Evolutionary conservation across 2,888 invertebrate species (phyloP).

Genomic region (Lithophane socia): DNA sequence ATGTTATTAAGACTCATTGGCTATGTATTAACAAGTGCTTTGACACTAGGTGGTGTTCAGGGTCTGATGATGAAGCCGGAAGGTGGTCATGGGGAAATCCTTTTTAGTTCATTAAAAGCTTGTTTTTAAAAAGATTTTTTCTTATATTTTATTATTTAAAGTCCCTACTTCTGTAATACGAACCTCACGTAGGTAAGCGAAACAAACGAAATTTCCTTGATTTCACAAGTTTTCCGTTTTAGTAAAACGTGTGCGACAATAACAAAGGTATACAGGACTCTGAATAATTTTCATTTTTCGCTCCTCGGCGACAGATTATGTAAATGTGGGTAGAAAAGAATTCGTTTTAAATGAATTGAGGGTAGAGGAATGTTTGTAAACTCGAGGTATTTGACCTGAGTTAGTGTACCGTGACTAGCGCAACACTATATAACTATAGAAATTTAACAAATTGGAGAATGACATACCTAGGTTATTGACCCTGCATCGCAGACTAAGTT

Average conservation of each 20-base stretch:
- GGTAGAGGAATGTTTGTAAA: slow-evolving; percentile 39
- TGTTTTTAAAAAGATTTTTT: no score
- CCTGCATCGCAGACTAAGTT: background rate
- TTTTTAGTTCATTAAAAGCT: no score
- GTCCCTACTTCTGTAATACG: background rate
- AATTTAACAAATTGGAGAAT: background rate
- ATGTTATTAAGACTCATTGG: no score
- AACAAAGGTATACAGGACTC: slow-evolving; percentile 50
- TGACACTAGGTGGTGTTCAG: no score
- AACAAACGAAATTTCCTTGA: slow-evolving; percentile 1
- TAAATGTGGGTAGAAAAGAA: slow-evolving; percentile 55
- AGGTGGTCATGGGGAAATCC: no score
- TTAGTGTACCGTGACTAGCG: slow-evolving; percentile 18
- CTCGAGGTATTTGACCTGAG: slow-evolving; percentile 15
- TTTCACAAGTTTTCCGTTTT: slow-evolving; percentile 29
- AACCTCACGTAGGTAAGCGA: slow-evolving; percentile 11
- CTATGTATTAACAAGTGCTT: no score
- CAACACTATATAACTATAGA: background rate
- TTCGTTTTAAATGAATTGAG: slow-evolving; percentile 58
- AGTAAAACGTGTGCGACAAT: slow-evolving; percentile 46
- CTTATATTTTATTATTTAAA: no score
- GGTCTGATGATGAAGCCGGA: no score
- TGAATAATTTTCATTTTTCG: slow-evolving; percentile 61
- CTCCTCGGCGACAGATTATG: slow-evolving; percentile 53
- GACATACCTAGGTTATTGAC: background rate